Conservation (phyloP, 1,140 invertebrate genomes). For the Microplitis demolitor region DNA sequence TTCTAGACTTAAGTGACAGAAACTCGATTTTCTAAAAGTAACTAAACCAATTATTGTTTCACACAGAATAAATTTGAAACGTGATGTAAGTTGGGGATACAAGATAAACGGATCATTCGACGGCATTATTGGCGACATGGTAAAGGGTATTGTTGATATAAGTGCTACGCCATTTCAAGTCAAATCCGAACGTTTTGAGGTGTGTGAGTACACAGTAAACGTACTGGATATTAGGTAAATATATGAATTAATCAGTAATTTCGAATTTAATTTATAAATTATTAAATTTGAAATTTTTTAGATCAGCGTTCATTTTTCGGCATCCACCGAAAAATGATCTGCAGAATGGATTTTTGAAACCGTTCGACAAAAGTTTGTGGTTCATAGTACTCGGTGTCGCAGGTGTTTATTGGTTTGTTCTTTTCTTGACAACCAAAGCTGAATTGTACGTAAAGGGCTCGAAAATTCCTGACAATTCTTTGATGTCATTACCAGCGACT, state of each 20-base stretch:
- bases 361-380: constrained; percentile 42
- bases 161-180: constrained; percentile 67
- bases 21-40: too few species aligned
- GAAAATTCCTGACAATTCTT: background rate
- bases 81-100: constrained; percentile 69
- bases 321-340: constrained; percentile 67
- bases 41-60: too few species aligned
- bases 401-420: constrained; percentile 36
- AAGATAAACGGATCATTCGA: constrained; percentile 68
- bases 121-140: constrained; percentile 69
- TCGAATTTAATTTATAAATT: too few species aligned
- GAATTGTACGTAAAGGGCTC: constrained; percentile 23
- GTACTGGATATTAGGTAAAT: constrained; percentile 67
- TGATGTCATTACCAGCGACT: constrained; percentile 34
- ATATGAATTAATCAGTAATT: too few species aligned
- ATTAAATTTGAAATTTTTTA: too few species aligned
- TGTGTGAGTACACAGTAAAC: constrained; percentile 66
- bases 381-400: constrained; percentile 31
- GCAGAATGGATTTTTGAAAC: constrained; percentile 58
- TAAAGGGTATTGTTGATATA: constrained; percentile 66
- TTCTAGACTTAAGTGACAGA: too few species aligned
- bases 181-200: constrained; percentile 62
- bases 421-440: constrained; percentile 31
- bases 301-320: too few species aligned
- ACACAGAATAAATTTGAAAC: constrained; percentile 61